Conservation (phyloP, 2,113 vertebrate species). For the Mustela nigripes region DNA sequence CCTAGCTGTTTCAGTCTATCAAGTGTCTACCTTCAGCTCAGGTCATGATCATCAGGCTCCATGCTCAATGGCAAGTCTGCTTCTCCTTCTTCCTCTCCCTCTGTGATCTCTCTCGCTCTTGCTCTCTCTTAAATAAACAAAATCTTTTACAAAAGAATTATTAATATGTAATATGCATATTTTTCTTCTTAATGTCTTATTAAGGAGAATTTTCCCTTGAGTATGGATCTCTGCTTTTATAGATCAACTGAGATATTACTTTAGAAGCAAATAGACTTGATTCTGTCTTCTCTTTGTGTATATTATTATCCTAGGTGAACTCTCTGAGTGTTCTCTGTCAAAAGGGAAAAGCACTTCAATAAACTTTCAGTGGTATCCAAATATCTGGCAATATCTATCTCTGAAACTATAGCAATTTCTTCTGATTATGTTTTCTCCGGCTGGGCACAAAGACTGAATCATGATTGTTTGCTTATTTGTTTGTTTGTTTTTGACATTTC, state of each 20-base stretch:
- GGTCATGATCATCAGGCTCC: neutral
- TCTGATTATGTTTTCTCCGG: neutral
- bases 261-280: neutral
- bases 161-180: neutral
- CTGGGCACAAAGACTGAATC: conserved; percentile 31
- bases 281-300: neutral
- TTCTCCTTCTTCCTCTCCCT: neutral
- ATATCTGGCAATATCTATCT: neutral
- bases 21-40: neutral
- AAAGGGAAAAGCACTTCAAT: neutral
- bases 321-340: neutral
- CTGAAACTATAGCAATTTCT: neutral
- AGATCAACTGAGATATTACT: conserved; percentile 45
- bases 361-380: neutral
- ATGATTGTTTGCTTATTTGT: neutral
- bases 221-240: neutral
- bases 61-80: neutral
- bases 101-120: neutral
- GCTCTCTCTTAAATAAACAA: neutral
- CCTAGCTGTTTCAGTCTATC: too few relatives aligned
- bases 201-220: neutral
- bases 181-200: neutral
- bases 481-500: neutral
- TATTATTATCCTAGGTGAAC: neutral
- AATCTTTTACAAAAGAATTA: neutral